A percentile compares a stretch with the other conserved stretches of the same genome.
These are phyloP conservation scores for Lepidurus apus DNA, from an alignment of 1,140 invertebrate species.

Conservation along the genomic window DNA sequence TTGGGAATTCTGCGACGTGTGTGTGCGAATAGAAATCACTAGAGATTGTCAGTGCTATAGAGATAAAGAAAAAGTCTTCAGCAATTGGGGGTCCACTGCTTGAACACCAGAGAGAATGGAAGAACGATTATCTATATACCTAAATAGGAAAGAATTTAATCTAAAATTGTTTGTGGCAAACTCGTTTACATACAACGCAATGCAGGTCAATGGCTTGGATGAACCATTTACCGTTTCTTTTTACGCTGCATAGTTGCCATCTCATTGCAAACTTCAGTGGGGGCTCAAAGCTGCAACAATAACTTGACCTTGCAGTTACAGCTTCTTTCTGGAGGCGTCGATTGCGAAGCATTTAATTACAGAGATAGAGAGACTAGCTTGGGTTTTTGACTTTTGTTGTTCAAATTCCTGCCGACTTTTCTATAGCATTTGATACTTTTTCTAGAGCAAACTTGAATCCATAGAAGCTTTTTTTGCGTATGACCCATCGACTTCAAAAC, in stretches of 20 bases:
- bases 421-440: neutral
- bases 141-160: no score
- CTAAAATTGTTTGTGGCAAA: neutral
- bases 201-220: slow-evolving; percentile 14
- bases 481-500: neutral
- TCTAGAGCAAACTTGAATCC: neutral
- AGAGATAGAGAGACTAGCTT: neutral
- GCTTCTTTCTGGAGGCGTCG: slow-evolving; percentile 3
- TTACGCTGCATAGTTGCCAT: neutral
- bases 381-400: neutral
- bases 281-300: slow-evolving; percentile 9
- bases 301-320: neutral
- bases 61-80: no score
- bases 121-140: no score
- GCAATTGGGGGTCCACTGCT: no score
- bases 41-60: no score
- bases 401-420: neutral
- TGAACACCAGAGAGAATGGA: no score
- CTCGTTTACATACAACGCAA: neutral
- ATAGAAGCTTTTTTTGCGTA: neutral
- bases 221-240: slow-evolving; percentile 11
- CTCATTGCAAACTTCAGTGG: slow-evolving; percentile 1
- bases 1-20: no score
- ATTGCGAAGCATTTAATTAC: slow-evolving; percentile 2
- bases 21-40: no score